Base-by-base conservation (phyloP, 2,888 invertebrate species). In the Drosophila meridiana region DNA sequence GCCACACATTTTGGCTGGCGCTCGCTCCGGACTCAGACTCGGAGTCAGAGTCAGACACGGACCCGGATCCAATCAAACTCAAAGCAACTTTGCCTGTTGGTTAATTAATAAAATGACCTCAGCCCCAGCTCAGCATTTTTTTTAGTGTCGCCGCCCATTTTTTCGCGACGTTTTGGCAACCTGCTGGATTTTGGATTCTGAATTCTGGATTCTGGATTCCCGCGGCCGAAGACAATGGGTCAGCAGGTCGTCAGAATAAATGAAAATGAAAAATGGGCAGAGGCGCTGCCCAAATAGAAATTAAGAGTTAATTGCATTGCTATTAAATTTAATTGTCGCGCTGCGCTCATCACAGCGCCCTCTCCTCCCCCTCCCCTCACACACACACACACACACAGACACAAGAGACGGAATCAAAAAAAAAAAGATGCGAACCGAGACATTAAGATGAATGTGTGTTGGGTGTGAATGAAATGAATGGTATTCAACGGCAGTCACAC, bases 81-180 rank as follows among this genome's bases (percentile, higher is more conserved):
- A 67, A 48, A 66, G 70, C 69, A 70, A 70, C 60, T 81, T 73
- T 56, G 79, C 73, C 72, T 87, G 76, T 82, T 82, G 89, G 85
- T 91, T 91, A 92, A 92, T 92, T 91, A 91, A 91, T 90, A 85
- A 92, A 91, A 85, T 85, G 89, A 90, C 91, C 90, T 90, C 83
- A 78, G 87, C 75, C 86, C 73, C 73, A 73, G 70, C 55, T 69
- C 59, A 53, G 48, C 70, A 66, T 73, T 68, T 65, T 58, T 43
- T 20, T 3, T 60, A 53, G 64, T 66, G 73, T 73, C 47, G 56
- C 47, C 69, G 50, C 11, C 2, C 13, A 11, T 20, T 52, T 34
- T 52, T 53, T 68, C 36, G 52, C 42, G 43, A 52, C 50, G 43
- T 32, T 57, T 61, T 32, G 47, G 57, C n/a, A 34, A 40, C 32